Conservation (phyloP, 2,888 invertebrate species). For the Agonopterix arenella region DNA sequence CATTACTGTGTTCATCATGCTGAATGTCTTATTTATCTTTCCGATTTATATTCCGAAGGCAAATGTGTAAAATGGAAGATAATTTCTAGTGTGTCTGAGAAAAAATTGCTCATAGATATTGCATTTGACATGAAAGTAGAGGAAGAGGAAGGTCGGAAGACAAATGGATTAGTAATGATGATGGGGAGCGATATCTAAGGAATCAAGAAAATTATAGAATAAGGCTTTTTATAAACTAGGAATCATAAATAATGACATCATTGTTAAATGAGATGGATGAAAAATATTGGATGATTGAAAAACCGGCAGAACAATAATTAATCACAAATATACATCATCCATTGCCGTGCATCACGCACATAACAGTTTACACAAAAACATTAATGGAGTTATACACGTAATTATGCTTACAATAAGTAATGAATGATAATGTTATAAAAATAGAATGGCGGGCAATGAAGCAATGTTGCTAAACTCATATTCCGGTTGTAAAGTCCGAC, state of each 20-base stretch:
- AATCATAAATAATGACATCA: too few species aligned
- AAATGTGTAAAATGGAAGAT: constrained; percentile 6
- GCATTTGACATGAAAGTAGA: constrained; percentile 1
- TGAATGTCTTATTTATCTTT: constrained; percentile 35
- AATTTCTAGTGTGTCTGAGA: background rate
- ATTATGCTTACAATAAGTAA: too few species aligned
- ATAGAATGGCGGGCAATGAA: background rate
- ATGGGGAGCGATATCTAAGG: background rate
- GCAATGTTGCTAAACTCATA: constrained; percentile 3
- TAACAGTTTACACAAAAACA: too few species aligned
- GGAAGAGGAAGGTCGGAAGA: background rate
- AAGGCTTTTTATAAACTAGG: too few species aligned
- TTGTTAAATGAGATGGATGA: too few species aligned
- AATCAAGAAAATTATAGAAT: too few species aligned
- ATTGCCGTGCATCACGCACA: too few species aligned
- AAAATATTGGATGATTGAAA: too few species aligned
- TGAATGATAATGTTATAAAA: too few species aligned
- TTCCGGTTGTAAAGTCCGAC: constrained; percentile 9
- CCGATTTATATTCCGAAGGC: constrained; percentile 19
- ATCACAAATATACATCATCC: too few species aligned
- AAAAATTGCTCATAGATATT: background rate
- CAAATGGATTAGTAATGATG: background rate
- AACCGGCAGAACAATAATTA: too few species aligned
- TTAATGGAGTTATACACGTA: too few species aligned
- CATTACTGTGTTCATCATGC: constrained; percentile 30